These are phyloP conservation scores for Drosophila mimica DNA, from an alignment of 2,888 invertebrate species.

Conservation along the genomic window DNA sequence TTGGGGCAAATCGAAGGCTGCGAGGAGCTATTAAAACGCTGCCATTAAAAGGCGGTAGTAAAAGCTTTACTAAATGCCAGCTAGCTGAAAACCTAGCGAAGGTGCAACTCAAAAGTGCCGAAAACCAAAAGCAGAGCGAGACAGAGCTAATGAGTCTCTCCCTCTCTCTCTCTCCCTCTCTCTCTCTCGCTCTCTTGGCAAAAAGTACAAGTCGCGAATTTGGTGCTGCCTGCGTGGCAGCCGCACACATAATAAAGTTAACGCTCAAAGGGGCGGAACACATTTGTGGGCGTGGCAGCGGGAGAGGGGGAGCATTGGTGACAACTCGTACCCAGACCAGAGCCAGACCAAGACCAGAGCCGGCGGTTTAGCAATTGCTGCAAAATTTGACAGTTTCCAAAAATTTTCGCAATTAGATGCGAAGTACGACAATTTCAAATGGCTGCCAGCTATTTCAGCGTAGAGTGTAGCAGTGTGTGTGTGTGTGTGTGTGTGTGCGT, in stretches of 20 bases:
- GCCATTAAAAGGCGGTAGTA: conserved; percentile 64
- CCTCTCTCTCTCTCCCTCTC: too few species aligned
- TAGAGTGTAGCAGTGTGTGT: neutral
- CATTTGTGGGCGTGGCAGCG: conserved; percentile 31
- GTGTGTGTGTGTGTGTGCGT: neutral
- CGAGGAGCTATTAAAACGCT: conserved; percentile 50
- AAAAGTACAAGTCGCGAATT: conserved; percentile 58
- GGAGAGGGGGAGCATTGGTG: neutral
- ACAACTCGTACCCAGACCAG: conserved; percentile 25
- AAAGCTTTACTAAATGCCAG: conserved; percentile 57
- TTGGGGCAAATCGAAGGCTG: conserved; percentile 52
- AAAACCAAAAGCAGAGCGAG: conserved; percentile 11
- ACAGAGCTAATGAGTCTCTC: too few species aligned
- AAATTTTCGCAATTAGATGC: conserved; percentile 77
- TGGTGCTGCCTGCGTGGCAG: conserved; percentile 51
- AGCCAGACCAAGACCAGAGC: conserved; percentile 54
- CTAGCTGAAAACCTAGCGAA: conserved; percentile 35
- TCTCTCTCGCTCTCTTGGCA: neutral
- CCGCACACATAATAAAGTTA: conserved; percentile 70
- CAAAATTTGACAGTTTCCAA: conserved; percentile 76
- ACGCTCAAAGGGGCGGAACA: conserved; percentile 48
- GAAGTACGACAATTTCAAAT: conserved; percentile 68
- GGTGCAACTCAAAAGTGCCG: conserved; percentile 12
- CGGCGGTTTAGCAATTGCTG: conserved; percentile 72
- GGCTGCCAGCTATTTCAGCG: conserved; percentile 36